phyloP scores from a whole-genome alignment of 2,113 vertebrate genomes.

The Channa maculata region DNA sequence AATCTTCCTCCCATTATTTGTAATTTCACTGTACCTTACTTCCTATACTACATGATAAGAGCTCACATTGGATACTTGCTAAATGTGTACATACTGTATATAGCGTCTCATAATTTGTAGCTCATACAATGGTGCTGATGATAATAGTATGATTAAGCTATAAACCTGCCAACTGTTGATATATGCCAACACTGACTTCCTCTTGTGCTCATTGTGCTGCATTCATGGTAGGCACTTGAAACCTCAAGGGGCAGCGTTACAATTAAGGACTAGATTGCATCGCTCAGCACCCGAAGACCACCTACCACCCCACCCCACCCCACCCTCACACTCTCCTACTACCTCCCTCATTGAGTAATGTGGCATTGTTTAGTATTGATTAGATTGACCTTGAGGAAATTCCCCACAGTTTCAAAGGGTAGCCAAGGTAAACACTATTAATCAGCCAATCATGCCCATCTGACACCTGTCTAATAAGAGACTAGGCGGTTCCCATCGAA shows the following conservation, averaged over 20 bases:
- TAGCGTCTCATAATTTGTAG: slow-evolving; percentile 38
- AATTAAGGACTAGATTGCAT: slow-evolving; percentile 68
- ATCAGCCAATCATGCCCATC: slow-evolving; percentile 59
- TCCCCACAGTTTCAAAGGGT: slow-evolving; percentile 44
- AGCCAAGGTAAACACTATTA: slow-evolving; percentile 78
- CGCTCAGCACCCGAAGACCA: slow-evolving; percentile 54
- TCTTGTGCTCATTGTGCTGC: slow-evolving; percentile 58
- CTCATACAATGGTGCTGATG: slow-evolving; percentile 64
- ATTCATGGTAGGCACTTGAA: slow-evolving; percentile 53
- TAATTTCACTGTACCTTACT: slow-evolving; percentile 2
- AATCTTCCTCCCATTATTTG: slow-evolving; percentile 15
- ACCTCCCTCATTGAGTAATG: slow-evolving; percentile 20
- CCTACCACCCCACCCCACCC: slow-evolving; percentile 30
- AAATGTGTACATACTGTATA: background rate
- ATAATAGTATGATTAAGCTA: slow-evolving; percentile 52
- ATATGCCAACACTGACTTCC: slow-evolving; percentile 69
- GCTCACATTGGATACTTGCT: slow-evolving; percentile 8
- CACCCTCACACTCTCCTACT: slow-evolving; percentile 38
- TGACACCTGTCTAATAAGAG: slow-evolving; percentile 58
- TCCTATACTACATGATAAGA: background rate
- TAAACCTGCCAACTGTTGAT: slow-evolving; percentile 74
- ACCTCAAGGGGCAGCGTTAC: slow-evolving; percentile 55
- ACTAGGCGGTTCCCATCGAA: slow-evolving; percentile 31
- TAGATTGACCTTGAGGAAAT: slow-evolving; percentile 76
- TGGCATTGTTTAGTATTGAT: slow-evolving; percentile 76